Evolutionary conservation across 2,113 vertebrate species (phyloP), one percentile per base, ranked within the genome.

Genomic region (Cyanoramphus novaezelandiae): DNA sequence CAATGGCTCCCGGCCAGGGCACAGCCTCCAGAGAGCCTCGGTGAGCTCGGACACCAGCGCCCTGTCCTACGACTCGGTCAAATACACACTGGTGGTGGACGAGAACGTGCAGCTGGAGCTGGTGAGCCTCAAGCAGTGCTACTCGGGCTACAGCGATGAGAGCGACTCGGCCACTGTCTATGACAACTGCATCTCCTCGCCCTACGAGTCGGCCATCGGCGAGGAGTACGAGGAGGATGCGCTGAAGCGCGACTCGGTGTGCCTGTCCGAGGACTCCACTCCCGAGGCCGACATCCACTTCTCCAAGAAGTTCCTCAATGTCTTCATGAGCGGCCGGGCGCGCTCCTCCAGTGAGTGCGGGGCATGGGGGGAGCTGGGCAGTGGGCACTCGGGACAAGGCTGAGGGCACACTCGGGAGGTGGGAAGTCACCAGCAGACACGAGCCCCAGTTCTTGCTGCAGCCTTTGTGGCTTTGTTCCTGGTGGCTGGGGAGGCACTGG

Each of bases 251-350:
- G 97, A 99, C 37, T 98, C 98, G 0, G 98, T 98, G 41, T 99
- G 99, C 96, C 98, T 99, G 33, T 99, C 99, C 0, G 99, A 99
- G 93, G 98, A 99, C 93, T 99, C 99, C 83, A 99, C 99, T 2
- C 99, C 99, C 0, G 99, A 99, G 43, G 98, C 98, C 0, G 99
- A 99, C 62, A 97, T 99, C 91, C 98, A 98, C 93, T 99, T 99
- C 97, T 99, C 99, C 82, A 99, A 99, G 98, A 99, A 99, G 97
- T 99, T 99, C 96, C 98, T 99, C 93, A 99, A 99, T 0, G 99
- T 99, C 97, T 99, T 99, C 98, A 99, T 99, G 99, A 99, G 99
- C 0, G 99, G 99, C 53, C 98, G 98, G 59, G 99, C 99, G 0
- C 98, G 99, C 39, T 99, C 99, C 74, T 99, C 99, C 90, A 99